A percentile compares a stretch with the other conserved stretches of the same genome.
Conservation (phyloP, 2,113 vertebrate genomes). For the Pseudorhombus dupliciocellatus region DNA sequence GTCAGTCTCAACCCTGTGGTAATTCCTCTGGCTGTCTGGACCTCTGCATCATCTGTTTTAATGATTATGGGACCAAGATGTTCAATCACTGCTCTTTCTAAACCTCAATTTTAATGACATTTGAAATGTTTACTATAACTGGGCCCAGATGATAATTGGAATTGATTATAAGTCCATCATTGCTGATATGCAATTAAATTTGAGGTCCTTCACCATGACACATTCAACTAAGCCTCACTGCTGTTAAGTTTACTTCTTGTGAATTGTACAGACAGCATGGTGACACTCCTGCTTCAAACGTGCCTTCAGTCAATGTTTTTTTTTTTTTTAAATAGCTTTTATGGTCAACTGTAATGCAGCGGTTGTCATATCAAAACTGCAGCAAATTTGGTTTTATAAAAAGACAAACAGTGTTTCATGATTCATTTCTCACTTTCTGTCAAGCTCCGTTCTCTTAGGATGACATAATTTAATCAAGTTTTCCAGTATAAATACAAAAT, state of each 20-base stretch:
- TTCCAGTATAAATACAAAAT: slow-evolving; percentile 64
- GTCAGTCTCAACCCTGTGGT: background rate
- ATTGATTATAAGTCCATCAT: slow-evolving; percentile 7
- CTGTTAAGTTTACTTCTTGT: slow-evolving; percentile 11
- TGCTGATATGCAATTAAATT: slow-evolving; percentile 7
- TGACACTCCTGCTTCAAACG: slow-evolving; percentile 37
- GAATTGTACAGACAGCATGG: slow-evolving; percentile 15
- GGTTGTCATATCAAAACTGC: slow-evolving; percentile 48
- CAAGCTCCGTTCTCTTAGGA: slow-evolving; percentile 38
- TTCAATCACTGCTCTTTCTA: background rate
- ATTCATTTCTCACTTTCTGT: slow-evolving; percentile 58
- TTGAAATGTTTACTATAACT: slow-evolving; percentile 3
- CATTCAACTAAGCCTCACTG: slow-evolving; percentile 21
- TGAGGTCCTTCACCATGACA: slow-evolving; percentile 26
- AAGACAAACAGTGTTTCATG: slow-evolving; percentile 56
- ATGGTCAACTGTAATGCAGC: slow-evolving; percentile 40
- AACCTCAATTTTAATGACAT: background rate
- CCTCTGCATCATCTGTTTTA: background rate
- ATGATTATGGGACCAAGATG: background rate
- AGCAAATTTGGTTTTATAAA: slow-evolving; percentile 57
- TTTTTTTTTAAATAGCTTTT: too few relatives aligned
- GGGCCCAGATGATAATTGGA: background rate
- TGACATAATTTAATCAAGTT: slow-evolving; percentile 69
- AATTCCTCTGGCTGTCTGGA: background rate
- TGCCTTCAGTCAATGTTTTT: slow-evolving; percentile 47